A percentile compares a stretch with the other conserved stretches of the same genome.
Conservation (phyloP, 2,888 invertebrate species). For the Rosalia funebris region DNA sequence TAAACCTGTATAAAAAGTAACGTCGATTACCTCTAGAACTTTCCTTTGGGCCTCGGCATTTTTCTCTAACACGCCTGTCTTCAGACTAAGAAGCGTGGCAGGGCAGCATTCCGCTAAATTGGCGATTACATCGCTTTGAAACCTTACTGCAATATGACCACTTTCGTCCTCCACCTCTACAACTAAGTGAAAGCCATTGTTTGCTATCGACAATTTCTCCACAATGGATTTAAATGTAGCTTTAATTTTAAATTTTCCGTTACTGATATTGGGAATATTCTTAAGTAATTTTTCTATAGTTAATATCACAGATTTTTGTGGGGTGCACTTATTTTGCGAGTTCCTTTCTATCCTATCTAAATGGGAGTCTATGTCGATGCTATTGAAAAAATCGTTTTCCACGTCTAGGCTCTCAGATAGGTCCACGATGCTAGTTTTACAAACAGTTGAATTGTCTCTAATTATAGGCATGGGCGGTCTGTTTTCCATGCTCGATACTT, state of each 20-base stretch:
- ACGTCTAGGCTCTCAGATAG: slow-evolving; percentile 21
- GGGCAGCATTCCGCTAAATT: slow-evolving; percentile 67
- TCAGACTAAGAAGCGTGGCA: slow-evolving; percentile 45
- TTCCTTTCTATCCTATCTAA: slow-evolving; percentile 38
- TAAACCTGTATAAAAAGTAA: no score
- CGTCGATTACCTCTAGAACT: slow-evolving; percentile 51
- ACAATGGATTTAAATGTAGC: slow-evolving; percentile 68
- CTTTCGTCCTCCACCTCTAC: slow-evolving; percentile 70
- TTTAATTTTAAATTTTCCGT: slow-evolving; percentile 67
- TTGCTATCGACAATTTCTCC: slow-evolving; percentile 68
- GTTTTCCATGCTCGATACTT: not conserved
- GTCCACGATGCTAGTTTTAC: no score
- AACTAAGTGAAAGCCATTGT: slow-evolving; percentile 68
- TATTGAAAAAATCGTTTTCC: slow-evolving; percentile 54
- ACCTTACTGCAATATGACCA: slow-evolving; percentile 67
- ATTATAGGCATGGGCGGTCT: not conserved
- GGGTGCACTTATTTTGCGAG: slow-evolving; percentile 2
- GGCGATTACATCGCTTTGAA: slow-evolving; percentile 69
- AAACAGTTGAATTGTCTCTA: not conserved
- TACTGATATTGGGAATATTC: slow-evolving; percentile 54
- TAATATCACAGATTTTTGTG: slow-evolving; percentile 36
- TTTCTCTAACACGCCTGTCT: slow-evolving; percentile 41
- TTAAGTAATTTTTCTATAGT: slow-evolving; percentile 47
- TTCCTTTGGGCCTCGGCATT: slow-evolving; percentile 42
- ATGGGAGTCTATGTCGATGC: slow-evolving; percentile 54